Conservation (phyloP, 30 jellyfish, hydroid and myxozoan species). For the Morbakka virulenta region DNA sequence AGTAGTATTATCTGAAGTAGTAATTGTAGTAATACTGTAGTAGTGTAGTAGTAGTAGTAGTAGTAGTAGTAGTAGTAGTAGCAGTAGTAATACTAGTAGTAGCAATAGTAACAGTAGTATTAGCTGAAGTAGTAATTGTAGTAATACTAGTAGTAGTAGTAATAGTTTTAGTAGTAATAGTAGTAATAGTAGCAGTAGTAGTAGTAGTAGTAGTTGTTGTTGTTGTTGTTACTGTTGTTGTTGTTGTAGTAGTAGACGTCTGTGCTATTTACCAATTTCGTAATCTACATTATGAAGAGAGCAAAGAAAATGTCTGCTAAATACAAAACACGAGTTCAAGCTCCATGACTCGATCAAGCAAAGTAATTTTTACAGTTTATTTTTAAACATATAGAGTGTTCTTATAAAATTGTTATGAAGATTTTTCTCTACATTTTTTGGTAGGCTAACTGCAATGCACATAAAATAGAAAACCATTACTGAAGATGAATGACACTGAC, state of each 20-base stretch:
- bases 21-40: not conserved
- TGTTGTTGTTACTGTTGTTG: not conserved
- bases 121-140: not conserved
- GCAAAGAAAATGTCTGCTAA: too few relatives aligned
- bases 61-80: not conserved
- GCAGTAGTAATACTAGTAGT: not conserved
- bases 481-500: too few relatives aligned
- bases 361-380: too few relatives aligned
- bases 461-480: too few relatives aligned
- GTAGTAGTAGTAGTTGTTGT: not conserved
- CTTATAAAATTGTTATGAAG: too few relatives aligned
- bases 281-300: too few relatives aligned
- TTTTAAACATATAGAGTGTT: too few relatives aligned
- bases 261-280: too few relatives aligned
- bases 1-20: not conserved
- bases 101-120: not conserved
- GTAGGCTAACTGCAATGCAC: too few relatives aligned
- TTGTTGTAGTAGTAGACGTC: not conserved
- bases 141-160: not conserved
- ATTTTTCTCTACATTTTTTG: too few relatives aligned
- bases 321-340: too few relatives aligned
- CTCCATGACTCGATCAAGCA: too few relatives aligned
- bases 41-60: not conserved
- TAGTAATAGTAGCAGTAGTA: not conserved
- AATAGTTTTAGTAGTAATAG: not conserved